Evolutionary conservation across 2,888 invertebrate genomes (phyloP).

Genomic region (Salpingus planirostris): DNA sequence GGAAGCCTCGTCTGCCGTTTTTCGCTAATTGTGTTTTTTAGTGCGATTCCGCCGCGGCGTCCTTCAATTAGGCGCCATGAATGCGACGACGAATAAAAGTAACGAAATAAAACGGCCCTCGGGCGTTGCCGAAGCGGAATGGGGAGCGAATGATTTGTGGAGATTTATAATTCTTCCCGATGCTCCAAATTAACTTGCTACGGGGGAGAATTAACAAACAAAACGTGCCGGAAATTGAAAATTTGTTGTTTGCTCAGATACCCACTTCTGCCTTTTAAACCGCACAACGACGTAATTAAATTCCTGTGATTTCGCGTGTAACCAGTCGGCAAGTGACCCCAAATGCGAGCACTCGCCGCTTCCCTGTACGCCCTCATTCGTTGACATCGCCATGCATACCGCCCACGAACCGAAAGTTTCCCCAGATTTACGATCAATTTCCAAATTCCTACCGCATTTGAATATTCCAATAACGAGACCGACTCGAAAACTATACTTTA

Average conservation of each 20-base stretch:
- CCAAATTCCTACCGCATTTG: too few species aligned
- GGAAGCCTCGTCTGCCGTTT: too few species aligned
- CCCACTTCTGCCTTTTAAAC: constrained; percentile 25
- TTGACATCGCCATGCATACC: constrained; percentile 1
- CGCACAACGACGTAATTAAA: constrained; percentile 30
- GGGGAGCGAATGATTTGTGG: constrained; percentile 20
- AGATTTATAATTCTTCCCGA: constrained; percentile 22
- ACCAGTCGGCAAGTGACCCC: constrained; percentile 23
- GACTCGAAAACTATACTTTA: too few species aligned
- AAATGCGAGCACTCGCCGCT: constrained; percentile 5
- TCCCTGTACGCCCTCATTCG: constrained; percentile 1
- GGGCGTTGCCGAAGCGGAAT: constrained; percentile 4
- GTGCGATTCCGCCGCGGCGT: too few species aligned
- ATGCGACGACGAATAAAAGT: too few species aligned
- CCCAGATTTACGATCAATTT: constrained; percentile 5
- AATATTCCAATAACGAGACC: too few species aligned
- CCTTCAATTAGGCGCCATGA: too few species aligned
- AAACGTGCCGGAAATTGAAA: constrained; percentile 34
- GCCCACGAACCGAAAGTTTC: too few species aligned
- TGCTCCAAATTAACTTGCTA: constrained; percentile 26
- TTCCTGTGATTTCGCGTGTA: constrained; percentile 25
- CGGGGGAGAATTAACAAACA: constrained; percentile 29
- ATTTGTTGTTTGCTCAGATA: constrained; percentile 30
- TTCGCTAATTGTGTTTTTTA: too few species aligned
- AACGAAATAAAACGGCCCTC: too few species aligned